Percentiles rank a stretch among this genome's conserved stretches.
Conservation (phyloP, 2,888 invertebrate species). For the Polyploca ridens region DNA sequence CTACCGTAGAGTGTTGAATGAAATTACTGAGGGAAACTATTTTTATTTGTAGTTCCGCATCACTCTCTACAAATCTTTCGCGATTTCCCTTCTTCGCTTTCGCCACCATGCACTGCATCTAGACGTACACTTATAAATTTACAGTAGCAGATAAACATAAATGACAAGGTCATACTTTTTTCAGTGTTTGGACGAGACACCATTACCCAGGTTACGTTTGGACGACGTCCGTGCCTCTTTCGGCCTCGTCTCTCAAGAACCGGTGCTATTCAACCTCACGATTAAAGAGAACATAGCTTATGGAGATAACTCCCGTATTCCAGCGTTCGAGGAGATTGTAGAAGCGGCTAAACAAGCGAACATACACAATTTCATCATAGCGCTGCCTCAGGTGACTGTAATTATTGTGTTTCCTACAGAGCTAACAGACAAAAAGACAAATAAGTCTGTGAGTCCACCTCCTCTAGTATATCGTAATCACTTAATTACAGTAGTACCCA, state of each 20-base stretch:
- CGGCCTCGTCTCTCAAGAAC: constrained; percentile 87
- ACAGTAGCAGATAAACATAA: too few relatives aligned
- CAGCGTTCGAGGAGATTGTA: constrained; percentile 87
- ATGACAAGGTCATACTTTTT: background rate
- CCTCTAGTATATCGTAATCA: background rate
- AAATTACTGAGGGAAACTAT: too few relatives aligned
- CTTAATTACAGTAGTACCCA: too few relatives aligned
- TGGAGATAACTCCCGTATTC: constrained; percentile 88
- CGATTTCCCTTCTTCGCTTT: too few relatives aligned
- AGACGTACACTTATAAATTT: too few relatives aligned
- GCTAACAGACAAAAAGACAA: too few relatives aligned
- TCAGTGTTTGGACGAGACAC: constrained; percentile 55
- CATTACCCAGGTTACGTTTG: constrained; percentile 75
- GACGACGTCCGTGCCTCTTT: constrained; percentile 87
- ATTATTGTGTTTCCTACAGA: background rate
- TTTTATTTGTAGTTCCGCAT: too few relatives aligned
- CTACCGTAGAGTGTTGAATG: too few relatives aligned
- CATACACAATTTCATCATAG: constrained; percentile 90
- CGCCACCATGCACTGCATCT: too few relatives aligned
- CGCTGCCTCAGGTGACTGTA: constrained; percentile 85
- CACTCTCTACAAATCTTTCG: too few relatives aligned
- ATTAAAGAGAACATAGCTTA: constrained; percentile 95
- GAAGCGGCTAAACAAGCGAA: constrained; percentile 90
- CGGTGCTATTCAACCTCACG: constrained; percentile 91
- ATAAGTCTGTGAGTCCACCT: too few relatives aligned